Percentiles rank a stretch among this genome's conserved stretches.
phyloP scores from a whole-genome alignment of 2,797 vertebrate genomes.

The Thunnus albacares region DNA sequence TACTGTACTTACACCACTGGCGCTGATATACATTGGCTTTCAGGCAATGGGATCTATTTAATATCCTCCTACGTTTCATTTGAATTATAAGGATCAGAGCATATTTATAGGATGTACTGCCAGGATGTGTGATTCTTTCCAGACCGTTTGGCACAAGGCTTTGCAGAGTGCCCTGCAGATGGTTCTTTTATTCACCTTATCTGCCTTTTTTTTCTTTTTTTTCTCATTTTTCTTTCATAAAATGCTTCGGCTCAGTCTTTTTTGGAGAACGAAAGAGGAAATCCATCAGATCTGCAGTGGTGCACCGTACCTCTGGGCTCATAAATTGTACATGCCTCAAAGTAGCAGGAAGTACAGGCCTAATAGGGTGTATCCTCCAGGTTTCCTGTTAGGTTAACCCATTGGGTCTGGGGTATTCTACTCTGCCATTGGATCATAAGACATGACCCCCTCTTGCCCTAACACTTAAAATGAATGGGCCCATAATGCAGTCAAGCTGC shows the following conservation, averaged over 20 bases:
- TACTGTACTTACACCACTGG: constrained; percentile 70
- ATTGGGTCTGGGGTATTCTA: constrained; percentile 71
- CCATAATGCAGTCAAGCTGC: constrained; percentile 69
- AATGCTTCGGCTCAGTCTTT: constrained; percentile 71
- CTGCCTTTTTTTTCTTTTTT: constrained; percentile 72
- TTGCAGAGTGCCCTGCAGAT: constrained; percentile 85
- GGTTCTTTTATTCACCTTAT: constrained; percentile 85
- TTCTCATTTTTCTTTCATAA: constrained; percentile 78
- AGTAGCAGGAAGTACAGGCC: constrained; percentile 85
- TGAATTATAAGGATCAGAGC: constrained; percentile 82
- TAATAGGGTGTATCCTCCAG: constrained; percentile 88
- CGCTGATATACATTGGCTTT: constrained; percentile 71
- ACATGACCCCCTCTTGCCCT: constrained; percentile 58
- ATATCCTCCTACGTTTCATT: constrained; percentile 85
- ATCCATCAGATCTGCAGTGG: constrained; percentile 87
- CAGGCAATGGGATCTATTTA: constrained; percentile 81
- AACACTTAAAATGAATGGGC: constrained; percentile 62
- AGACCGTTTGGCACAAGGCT: constrained; percentile 88
- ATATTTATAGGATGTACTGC: constrained; percentile 86
- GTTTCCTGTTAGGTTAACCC: constrained; percentile 84
- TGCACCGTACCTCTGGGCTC: constrained; percentile 79
- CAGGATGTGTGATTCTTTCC: constrained; percentile 88
- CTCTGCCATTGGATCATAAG: constrained; percentile 62
- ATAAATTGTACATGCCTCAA: constrained; percentile 87
- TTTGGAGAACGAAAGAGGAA: constrained; percentile 79